Conservation (phyloP, 2,888 invertebrate species). For the Acheta domesticus region DNA sequence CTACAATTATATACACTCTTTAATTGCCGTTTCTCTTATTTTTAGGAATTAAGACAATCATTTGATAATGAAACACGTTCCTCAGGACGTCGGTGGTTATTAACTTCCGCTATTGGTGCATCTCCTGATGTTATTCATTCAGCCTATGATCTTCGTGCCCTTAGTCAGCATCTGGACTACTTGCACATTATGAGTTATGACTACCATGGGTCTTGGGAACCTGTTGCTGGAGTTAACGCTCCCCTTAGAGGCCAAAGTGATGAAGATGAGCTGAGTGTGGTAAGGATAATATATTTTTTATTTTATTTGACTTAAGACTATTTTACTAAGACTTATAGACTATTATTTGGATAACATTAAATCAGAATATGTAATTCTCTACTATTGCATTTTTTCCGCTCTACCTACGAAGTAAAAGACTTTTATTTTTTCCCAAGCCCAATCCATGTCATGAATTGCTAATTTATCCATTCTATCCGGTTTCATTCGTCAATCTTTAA, state of each 20-base stretch:
- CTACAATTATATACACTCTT: neutral
- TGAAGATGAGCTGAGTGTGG: conserved; percentile 64
- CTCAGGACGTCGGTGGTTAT: conserved; percentile 51
- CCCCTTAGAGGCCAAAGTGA: conserved; percentile 58
- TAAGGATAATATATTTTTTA: conserved; percentile 50
- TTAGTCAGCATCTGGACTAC: conserved; percentile 51
- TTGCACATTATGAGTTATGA: conserved; percentile 88
- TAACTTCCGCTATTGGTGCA: conserved; percentile 81
- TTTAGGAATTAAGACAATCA: conserved; percentile 66
- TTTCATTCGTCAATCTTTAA: too few relatives aligned
- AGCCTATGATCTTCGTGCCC: conserved; percentile 70
- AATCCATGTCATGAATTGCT: too few relatives aligned
- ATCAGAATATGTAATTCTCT: too few relatives aligned
- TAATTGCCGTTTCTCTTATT: conserved; percentile 34
- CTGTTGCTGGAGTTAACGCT: conserved; percentile 70
- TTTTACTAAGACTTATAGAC: too few relatives aligned
- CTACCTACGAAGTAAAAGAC: too few relatives aligned
- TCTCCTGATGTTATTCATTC: conserved; percentile 69
- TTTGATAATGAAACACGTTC: conserved; percentile 58
- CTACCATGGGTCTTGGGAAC: conserved; percentile 83
- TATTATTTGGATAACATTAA: too few relatives aligned
- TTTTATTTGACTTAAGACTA: too few relatives aligned
- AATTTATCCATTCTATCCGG: too few relatives aligned
- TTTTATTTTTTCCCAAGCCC: too few relatives aligned
- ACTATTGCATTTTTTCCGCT: too few relatives aligned